A percentile compares a stretch with the other conserved stretches of the same genome.
Conservation (phyloP, 1,140 invertebrate genomes). For the Drosophila simulans region DNA sequence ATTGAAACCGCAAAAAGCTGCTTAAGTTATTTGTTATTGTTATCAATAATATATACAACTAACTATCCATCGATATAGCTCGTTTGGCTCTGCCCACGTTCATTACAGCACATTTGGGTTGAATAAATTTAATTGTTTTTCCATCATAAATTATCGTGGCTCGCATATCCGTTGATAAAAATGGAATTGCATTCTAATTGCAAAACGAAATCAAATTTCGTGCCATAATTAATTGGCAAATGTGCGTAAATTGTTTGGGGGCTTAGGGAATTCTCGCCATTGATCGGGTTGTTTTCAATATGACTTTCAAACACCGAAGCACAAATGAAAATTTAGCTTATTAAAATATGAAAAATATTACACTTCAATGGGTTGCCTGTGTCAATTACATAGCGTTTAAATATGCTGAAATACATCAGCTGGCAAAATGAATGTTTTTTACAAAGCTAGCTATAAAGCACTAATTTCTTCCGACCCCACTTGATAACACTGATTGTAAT, state of each 20-base stretch:
- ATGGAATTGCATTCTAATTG: slow-evolving; percentile 33
- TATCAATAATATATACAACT: slow-evolving; percentile 55
- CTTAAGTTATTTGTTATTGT: slow-evolving; percentile 62
- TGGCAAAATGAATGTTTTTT: no score
- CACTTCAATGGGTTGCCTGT: no score
- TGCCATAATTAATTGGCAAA: slow-evolving; percentile 32
- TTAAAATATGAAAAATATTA: background rate
- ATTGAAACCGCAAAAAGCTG: slow-evolving; percentile 31
- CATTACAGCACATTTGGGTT: slow-evolving; percentile 24
- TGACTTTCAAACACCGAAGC: slow-evolving; percentile 1
- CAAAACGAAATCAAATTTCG: slow-evolving; percentile 32
- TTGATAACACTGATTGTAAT: no score
- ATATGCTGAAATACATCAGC: no score
- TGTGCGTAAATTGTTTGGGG: slow-evolving; percentile 33
- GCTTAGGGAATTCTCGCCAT: slow-evolving; percentile 1
- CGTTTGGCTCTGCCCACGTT: slow-evolving; percentile 25
- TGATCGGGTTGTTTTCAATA: slow-evolving; percentile 13
- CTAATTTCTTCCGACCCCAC: no score
- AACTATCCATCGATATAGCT: slow-evolving; percentile 12
- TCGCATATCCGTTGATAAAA: slow-evolving; percentile 27
- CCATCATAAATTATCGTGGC: slow-evolving; percentile 32
- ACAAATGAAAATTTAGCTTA: background rate
- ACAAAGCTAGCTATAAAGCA: no score
- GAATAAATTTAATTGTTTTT: slow-evolving; percentile 46
- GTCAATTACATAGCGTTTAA: no score